These are phyloP conservation scores for Calephelis perditalis DNA, from an alignment of 2,888 invertebrate species.

Conservation along the genomic window DNA sequence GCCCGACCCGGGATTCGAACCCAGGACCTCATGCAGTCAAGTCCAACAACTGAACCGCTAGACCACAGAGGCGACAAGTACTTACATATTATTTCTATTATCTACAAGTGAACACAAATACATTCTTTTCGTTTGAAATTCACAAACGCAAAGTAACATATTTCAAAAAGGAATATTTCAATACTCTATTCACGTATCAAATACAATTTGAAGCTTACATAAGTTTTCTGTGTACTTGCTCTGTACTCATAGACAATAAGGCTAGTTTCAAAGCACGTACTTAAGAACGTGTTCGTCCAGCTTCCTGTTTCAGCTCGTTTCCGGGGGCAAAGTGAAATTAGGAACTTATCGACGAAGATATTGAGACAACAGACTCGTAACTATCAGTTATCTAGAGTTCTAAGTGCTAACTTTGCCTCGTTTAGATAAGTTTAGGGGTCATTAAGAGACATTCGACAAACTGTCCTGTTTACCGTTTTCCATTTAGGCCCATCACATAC, in stretches of 20 bases:
- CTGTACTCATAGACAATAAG: slow-evolving; percentile 41
- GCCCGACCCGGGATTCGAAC: too few relatives aligned
- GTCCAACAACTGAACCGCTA: too few relatives aligned
- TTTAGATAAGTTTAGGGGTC: neutral
- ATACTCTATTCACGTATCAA: slow-evolving; percentile 7
- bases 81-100: too few relatives aligned
- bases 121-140: too few relatives aligned
- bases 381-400: neutral
- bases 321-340: slow-evolving; percentile 63
- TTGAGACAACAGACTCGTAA: slow-evolving; percentile 24
- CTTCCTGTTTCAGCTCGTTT: slow-evolving; percentile 52
- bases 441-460: too few relatives aligned
- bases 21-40: too few relatives aligned
- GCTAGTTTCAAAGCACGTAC: slow-evolving; percentile 60
- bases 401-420: slow-evolving; percentile 1
- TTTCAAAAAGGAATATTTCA: neutral
- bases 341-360: slow-evolving; percentile 59
- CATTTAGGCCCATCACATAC: too few relatives aligned
- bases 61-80: too few relatives aligned
- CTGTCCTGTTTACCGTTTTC: too few relatives aligned
- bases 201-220: slow-evolving; percentile 25
- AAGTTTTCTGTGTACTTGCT: slow-evolving; percentile 33
- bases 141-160: too few relatives aligned
- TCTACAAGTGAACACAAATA: too few relatives aligned
- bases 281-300: slow-evolving; percentile 37